A percentile compares a stretch with the other conserved stretches of the same genome.
These are phyloP conservation scores for Lepidochrysops patricia DNA, from an alignment of 2,888 invertebrate genomes.

Conservation along the genomic window DNA sequence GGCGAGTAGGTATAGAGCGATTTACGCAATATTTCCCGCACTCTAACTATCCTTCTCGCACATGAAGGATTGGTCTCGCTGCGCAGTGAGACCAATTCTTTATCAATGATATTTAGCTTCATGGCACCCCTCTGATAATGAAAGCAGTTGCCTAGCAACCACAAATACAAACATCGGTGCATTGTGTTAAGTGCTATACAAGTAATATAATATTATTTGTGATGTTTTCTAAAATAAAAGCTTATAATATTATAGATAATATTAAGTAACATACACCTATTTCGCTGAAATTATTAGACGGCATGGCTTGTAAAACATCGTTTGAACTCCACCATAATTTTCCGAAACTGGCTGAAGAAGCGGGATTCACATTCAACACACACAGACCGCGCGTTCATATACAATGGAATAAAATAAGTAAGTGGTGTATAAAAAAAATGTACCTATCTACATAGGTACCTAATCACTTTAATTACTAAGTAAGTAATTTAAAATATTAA, in stretches of 20 bases:
- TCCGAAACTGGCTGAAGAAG: constrained; percentile 79
- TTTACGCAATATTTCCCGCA: too few relatives aligned
- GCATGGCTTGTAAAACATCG: constrained; percentile 61
- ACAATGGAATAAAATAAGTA: constrained; percentile 81
- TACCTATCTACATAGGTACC: too few relatives aligned
- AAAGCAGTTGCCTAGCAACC: background rate
- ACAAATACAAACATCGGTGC: background rate
- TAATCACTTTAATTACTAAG: too few relatives aligned
- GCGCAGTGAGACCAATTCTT: too few relatives aligned
- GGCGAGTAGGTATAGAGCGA: too few relatives aligned
- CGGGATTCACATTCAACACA: constrained; percentile 79
- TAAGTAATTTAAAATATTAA: too few relatives aligned
- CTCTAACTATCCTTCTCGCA: too few relatives aligned
- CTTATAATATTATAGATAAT: background rate
- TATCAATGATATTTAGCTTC: background rate
- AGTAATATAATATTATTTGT: background rate
- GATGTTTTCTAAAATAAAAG: background rate
- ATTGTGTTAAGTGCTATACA: background rate
- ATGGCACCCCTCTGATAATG: background rate
- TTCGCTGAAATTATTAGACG: background rate
- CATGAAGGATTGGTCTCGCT: too few relatives aligned
- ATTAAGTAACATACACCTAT: background rate
- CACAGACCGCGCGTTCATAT: constrained; percentile 73
- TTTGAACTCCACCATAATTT: constrained; percentile 79
- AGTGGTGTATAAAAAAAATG: constrained; percentile 38